Base-by-base conservation (phyloP, 2,888 invertebrate genomes). In the Theretra japonica region DNA sequence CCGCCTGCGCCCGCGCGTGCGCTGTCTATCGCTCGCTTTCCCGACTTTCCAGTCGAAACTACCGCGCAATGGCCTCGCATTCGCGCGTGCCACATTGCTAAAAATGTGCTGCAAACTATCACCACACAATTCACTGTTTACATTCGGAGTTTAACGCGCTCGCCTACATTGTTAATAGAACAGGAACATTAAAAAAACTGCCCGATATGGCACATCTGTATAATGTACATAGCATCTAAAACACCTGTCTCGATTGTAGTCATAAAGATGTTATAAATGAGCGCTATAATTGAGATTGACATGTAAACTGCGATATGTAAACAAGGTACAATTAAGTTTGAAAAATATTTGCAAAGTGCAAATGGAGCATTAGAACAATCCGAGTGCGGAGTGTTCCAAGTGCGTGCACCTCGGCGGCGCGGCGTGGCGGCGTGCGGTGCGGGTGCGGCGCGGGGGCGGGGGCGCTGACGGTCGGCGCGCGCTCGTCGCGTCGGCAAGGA, bases 41-140 rank as follows among this genome's bases (percentile, higher is more conserved):
- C 92, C 91, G 89, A 90, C 90, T 92, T 92, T 92, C 90, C 90
- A 65, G 28, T 71, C 62, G 53, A 68, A 65, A 65, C 71, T 33
- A 65, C 65, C 48, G 41, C 30, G 53, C 56, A 23, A 19, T 53
- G 69, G 65, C 65, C 65, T 65, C 65, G 65, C 65, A 65, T 48
- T 65, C 65, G 65, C 48, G 65, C 65, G 65, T 65, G 65, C 65
- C 65, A 65, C 65, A 48, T 65, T 65, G 65, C 65, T 65, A 65
- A 65, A 65, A 65, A 65, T 65, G 65, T 65, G 33, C 62, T 62
- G 21, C 62, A 65, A 65, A 65, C 65, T 65, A 65, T 65, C 48
- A 65, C 65, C 41, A 25, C 25, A 25, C 11, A 41, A 23, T 65
- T 21, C 33, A 48, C 41, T 41, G 23, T 65, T 65, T 48, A 5